These are phyloP conservation scores for Diadophis punctatus DNA, from an alignment of 2,113 vertebrate species.

Conservation along the genomic window DNA sequence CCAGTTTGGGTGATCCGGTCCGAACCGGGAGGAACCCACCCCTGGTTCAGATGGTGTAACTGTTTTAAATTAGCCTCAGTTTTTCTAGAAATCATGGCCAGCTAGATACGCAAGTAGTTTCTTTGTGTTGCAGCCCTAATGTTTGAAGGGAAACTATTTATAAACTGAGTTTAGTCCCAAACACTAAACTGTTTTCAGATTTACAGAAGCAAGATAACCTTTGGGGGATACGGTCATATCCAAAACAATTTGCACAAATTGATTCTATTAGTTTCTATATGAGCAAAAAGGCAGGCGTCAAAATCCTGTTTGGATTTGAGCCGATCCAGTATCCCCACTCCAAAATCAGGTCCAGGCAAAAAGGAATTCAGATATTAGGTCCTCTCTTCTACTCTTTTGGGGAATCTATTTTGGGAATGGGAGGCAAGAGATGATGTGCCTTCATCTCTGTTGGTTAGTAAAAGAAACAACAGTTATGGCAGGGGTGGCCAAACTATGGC, in stretches of 20 bases:
- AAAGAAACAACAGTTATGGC: not conserved
- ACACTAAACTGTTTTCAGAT: not conserved
- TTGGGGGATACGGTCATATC: not conserved
- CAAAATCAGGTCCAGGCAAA: too few relatives aligned
- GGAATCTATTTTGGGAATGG: not conserved
- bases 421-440: not conserved
- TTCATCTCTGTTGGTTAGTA: not conserved
- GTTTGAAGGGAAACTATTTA: not conserved
- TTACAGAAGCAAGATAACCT: not conserved
- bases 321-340: rapidly evolving
- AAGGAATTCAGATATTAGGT: not conserved
- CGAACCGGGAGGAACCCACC: too few relatives aligned
- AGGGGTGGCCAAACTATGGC: too few relatives aligned
- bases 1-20: too few relatives aligned
- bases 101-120: not conserved
- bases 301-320: not conserved
- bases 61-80: not conserved
- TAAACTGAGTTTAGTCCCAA: not conserved
- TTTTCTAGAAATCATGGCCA: not conserved
- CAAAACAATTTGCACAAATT: not conserved
- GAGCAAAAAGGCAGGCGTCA: not conserved
- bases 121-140: not conserved
- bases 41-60: not conserved
- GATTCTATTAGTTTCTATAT: not conserved
- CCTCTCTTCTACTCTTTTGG: not conserved